Conservation (phyloP, 2,888 invertebrate species). For the Cheilosia impressa region DNA sequence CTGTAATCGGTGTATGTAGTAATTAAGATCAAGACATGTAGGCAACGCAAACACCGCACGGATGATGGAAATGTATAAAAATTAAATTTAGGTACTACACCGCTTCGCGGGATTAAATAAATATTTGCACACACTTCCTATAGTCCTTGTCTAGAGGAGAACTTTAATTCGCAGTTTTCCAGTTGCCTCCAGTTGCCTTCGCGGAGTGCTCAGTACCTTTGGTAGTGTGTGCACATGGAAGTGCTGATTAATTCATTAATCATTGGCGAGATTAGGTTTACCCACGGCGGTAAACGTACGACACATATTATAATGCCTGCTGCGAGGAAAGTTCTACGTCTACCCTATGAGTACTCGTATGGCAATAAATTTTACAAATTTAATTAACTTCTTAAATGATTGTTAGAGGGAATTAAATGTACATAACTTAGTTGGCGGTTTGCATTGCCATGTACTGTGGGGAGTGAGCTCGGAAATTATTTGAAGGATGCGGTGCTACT, state of each 20-base stretch:
- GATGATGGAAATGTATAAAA: no score
- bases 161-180: conserved; percentile 60
- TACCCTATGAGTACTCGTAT: conserved; percentile 13
- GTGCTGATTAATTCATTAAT: conserved; percentile 68
- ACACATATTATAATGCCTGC: conserved; percentile 20
- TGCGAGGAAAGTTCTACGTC: background rate
- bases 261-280: conserved; percentile 56
- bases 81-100: no score
- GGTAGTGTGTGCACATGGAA: conserved; percentile 1
- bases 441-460: background rate
- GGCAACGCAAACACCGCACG: conserved; percentile 32
- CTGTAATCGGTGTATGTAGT: conserved; percentile 43
- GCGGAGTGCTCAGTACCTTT: no score
- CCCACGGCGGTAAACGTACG: conserved; percentile 5
- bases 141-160: background rate
- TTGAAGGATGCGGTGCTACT: background rate
- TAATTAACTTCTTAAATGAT: conserved; percentile 62
- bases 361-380: conserved; percentile 70
- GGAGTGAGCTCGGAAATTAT: background rate
- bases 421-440: conserved; percentile 35
- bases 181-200: no score
- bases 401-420: conserved; percentile 38
- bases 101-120: background rate
- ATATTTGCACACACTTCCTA: background rate
- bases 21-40: conserved; percentile 51